These are phyloP conservation scores for Sphaerophoria rueppellii DNA, from an alignment of 2,888 invertebrate species.

Conservation along the genomic window DNA sequence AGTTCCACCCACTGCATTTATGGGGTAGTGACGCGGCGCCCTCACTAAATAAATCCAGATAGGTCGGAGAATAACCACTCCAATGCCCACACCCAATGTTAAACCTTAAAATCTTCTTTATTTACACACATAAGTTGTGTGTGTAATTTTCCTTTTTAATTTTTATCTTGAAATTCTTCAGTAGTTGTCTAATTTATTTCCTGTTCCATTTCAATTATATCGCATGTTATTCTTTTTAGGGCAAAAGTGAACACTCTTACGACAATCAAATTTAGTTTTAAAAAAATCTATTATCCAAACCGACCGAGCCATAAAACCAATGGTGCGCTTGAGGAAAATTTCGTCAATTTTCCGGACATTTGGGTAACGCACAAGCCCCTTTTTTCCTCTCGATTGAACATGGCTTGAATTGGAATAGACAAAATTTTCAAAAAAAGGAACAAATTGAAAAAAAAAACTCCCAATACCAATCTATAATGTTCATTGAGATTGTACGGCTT, in stretches of 20 bases:
- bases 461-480: conserved; percentile 25
- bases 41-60: conserved; percentile 4
- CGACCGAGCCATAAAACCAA: conserved; percentile 59
- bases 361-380: conserved; percentile 56
- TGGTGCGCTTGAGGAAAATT: conserved; percentile 63
- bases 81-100: conserved; percentile 37
- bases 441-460: conserved; percentile 4
- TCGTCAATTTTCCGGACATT: conserved; percentile 66
- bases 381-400: conserved; percentile 65
- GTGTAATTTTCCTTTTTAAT: background rate
- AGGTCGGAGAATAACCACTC: conserved; percentile 22
- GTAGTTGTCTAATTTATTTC: conserved; percentile 52
- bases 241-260: background rate
- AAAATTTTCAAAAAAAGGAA: background rate
- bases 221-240: conserved; percentile 23
- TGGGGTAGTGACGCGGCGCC: background rate
- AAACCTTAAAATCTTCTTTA: background rate
- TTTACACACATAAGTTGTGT: too few species aligned
- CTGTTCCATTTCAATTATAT: conserved; percentile 23
- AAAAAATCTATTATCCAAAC: conserved; percentile 25
- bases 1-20: conserved; percentile 55
- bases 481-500: conserved; percentile 34
- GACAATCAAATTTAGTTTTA: conserved; percentile 14
- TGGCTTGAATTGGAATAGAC: conserved; percentile 33
- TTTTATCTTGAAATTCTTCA: conserved; percentile 13